phyloP scores from a whole-genome alignment of 2,797 vertebrate species.

The Centropyge bicolor region DNA sequence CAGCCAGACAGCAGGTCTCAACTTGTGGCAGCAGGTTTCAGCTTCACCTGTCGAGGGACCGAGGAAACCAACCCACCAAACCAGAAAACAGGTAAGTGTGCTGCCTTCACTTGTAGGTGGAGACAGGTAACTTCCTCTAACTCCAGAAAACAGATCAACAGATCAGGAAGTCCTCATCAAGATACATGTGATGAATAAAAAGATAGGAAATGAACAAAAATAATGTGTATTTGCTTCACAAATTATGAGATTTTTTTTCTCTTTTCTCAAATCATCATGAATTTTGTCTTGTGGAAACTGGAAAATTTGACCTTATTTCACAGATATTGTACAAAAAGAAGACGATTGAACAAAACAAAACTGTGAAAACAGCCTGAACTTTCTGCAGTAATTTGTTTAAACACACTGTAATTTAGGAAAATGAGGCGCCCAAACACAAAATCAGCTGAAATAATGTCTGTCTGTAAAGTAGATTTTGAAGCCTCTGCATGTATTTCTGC shows the following conservation, averaged over 20 bases:
- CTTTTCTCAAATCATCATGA: too few species aligned
- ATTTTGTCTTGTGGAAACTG: too few species aligned
- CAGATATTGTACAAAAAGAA: too few species aligned
- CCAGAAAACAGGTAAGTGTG: not conserved
- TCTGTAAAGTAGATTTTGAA: not conserved
- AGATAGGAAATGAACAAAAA: too few species aligned
- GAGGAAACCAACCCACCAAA: constrained; percentile 2
- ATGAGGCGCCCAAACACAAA: not conserved
- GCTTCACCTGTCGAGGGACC: constrained; percentile 35
- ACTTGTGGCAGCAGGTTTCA: constrained; percentile 36
- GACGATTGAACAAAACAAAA: too few species aligned
- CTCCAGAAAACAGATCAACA: too few species aligned
- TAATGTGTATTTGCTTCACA: not conserved
- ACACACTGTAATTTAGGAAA: not conserved
- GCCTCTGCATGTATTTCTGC: not conserved
- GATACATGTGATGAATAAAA: not conserved
- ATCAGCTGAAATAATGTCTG: not conserved
- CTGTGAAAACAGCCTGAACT: not conserved
- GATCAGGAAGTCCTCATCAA: too few species aligned
- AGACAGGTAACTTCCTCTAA: not conserved
- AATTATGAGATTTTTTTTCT: too few species aligned
- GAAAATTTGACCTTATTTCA: too few species aligned
- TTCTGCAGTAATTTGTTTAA: not conserved
- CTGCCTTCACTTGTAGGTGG: not conserved
- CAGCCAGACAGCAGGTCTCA: constrained; percentile 8